phyloP scores from a whole-genome alignment of 2,888 invertebrate species.

The Nymphalis c-album region DNA sequence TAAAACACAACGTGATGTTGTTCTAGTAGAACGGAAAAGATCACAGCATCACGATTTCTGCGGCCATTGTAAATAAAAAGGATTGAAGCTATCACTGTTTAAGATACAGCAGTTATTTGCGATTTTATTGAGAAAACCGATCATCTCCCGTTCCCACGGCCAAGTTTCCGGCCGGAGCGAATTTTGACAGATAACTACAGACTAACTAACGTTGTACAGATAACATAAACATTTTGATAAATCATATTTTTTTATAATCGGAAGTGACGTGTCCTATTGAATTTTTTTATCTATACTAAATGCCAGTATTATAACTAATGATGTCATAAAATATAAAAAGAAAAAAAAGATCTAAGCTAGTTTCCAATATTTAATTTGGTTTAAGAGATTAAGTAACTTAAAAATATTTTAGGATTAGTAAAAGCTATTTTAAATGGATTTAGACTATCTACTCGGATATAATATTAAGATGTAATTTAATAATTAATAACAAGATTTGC shows the following conservation, averaged over 20 bases:
- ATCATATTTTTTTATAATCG: conserved; percentile 6
- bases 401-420: no score
- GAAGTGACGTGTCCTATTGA: background rate
- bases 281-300: conserved; percentile 2
- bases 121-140: conserved; percentile 77
- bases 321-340: no score
- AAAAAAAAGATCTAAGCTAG: no score
- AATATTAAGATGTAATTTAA: no score
- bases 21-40: conserved; percentile 18
- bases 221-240: conserved; percentile 49
- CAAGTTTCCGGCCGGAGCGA: conserved; percentile 76
- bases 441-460: no score
- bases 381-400: no score
- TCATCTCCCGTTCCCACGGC: conserved; percentile 73
- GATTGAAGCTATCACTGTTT: conserved; percentile 52
- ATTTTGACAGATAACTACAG: conserved; percentile 79
- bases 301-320: no score
- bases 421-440: no score
- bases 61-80: conserved; percentile 36
- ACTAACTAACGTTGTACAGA: conserved; percentile 64
- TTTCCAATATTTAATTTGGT: no score
- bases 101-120: conserved; percentile 58
- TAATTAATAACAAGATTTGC: no score
- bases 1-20: conserved; percentile 1
- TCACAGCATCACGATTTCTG: conserved; percentile 28